Conservation (phyloP, 92 coral and sea anemone species). For the Pocillopora grandis region DNA sequence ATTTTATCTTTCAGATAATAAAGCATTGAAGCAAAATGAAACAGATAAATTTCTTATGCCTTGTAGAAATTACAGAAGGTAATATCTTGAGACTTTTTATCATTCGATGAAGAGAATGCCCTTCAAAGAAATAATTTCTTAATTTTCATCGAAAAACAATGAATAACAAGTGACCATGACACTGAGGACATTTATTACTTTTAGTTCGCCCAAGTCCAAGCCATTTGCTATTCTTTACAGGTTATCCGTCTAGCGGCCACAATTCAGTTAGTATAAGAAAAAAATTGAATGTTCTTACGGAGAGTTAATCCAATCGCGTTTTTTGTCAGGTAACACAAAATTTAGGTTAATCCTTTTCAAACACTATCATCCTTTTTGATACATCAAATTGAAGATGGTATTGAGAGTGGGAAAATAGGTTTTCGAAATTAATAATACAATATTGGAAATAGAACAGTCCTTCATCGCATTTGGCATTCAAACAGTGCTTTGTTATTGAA, state of each 20-base stretch:
- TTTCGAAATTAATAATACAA: conserved; percentile 13
- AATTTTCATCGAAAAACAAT: too few relatives aligned
- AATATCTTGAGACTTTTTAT: too few relatives aligned
- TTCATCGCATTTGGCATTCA: conserved; percentile 10
- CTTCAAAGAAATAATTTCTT: too few relatives aligned
- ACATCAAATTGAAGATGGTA: conserved; percentile 3
- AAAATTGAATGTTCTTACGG: conserved; percentile 26
- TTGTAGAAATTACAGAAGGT: too few relatives aligned
- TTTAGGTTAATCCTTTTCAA: conserved; percentile 4
- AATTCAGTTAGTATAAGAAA: not conserved
- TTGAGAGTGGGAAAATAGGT: conserved; percentile 20
- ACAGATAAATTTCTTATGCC: too few relatives aligned
- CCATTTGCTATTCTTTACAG: conserved; percentile 15
- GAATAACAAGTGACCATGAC: too few relatives aligned
- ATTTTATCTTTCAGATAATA: not conserved
- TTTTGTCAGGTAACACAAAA: not conserved
- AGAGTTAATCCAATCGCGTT: conserved; percentile 6
- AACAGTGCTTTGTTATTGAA: not conserved
- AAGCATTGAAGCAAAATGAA: not conserved
- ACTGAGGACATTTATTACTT: not conserved
- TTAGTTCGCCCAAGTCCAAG: not conserved
- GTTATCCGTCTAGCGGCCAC: not conserved
- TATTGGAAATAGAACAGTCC: not conserved
- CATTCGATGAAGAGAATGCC: too few relatives aligned
- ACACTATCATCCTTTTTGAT: conserved; percentile 7